Evolutionary conservation across 2,888 invertebrate species (phyloP), one percentile per base, ranked within the genome.

Genomic region (Listrodromus nycthemerus): DNA sequence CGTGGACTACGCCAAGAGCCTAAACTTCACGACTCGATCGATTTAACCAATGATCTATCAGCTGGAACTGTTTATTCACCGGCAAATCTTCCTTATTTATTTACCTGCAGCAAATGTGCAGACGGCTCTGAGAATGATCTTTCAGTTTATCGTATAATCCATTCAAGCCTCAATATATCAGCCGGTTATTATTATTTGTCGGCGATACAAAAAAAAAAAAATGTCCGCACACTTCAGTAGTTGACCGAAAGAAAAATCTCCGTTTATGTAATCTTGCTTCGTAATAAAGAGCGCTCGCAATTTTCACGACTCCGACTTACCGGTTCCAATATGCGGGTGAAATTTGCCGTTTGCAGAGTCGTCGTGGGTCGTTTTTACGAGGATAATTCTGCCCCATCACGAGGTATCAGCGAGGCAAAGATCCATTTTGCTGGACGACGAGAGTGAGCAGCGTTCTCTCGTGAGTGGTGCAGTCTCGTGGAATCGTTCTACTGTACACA

Each of bases 321-420:
- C 65, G 75, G 70, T 66, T 55, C 52, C 52, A 61, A 76, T 80
- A 67, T 61, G 33, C 41, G 66, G 55, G 66, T 71, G 66, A 76
- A 80, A 76, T 83, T 48, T 76, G 76, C 48, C 58, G 48, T 66
- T 66, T 58, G 37, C 13, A 21, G 7, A 48, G 30, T 69, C 19
- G 27, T 21, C 30, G 21, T 48, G 52, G 37, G 16, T 58, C 30
- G 41, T 16, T 41, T 48, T 8, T 33, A 33, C 48, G 75, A 65
- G 75, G 67, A 63, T 77, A 77, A 80, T 80, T 83, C 27, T 41
- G 45, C 24, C 63, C n/a, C 73, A 45, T 37, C 78, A 89, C 90
- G 91, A 90, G 89, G 91, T 91, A 91, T 89, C 89, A 91, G 88
- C 90, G 89, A 88, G 89, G 87, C 89, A 89, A 91, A 91, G 90